Percentiles rank a stretch among this genome's conserved stretches.
Conservation (phyloP, 2,797 vertebrate genomes). For the Tadarida brasiliensis region DNA sequence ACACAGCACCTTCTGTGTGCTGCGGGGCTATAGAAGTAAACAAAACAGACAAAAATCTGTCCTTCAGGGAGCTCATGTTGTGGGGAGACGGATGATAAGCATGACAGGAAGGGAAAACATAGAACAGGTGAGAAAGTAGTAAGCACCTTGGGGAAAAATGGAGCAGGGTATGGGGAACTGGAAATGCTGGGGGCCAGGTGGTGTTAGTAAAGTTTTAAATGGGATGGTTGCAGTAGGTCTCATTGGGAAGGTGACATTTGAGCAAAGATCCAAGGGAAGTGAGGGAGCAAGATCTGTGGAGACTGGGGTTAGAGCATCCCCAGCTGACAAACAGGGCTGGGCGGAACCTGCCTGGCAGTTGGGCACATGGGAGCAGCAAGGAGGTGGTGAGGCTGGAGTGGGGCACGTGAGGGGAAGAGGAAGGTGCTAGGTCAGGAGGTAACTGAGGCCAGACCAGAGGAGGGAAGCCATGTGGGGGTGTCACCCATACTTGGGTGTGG, state of each 20-base stretch:
- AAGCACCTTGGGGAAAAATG: background rate
- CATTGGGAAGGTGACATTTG: background rate
- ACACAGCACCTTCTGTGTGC: background rate
- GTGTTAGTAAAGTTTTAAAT: background rate
- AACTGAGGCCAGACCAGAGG: background rate
- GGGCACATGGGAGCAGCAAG: background rate
- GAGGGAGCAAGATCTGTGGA: background rate
- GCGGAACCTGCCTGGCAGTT: background rate
- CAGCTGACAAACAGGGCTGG: background rate
- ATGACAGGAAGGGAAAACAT: background rate
- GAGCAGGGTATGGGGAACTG: background rate
- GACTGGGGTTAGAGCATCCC: background rate
- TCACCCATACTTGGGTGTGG: background rate
- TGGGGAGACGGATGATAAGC: background rate
- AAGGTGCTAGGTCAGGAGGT: background rate
- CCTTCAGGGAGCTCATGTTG: background rate
- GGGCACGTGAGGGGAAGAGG: background rate
- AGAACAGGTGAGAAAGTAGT: background rate
- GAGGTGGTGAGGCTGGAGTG: background rate
- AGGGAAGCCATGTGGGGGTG: background rate
- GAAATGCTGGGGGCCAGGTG: accelerated
- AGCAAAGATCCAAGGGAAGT: conserved; percentile 13
- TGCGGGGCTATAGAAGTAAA: background rate
- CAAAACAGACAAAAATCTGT: background rate
- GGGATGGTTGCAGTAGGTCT: background rate